Base-by-base conservation (phyloP, 2,113 vertebrate species). In the Eonycteris spelaea region DNA sequence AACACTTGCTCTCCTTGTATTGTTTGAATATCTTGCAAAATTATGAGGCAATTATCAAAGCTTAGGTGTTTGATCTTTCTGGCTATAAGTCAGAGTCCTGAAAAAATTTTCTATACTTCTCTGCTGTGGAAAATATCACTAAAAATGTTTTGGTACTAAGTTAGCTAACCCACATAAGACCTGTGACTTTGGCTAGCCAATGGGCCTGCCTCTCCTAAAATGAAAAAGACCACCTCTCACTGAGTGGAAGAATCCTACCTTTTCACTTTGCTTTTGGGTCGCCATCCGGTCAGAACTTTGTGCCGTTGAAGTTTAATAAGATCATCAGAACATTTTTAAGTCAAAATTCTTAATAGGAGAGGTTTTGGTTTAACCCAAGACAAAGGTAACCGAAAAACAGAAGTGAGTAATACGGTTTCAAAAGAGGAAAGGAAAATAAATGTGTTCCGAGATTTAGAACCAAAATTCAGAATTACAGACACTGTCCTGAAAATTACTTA, bases 341-440 rank as follows among this genome's bases (percentile, higher is more conserved):
- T 45, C 63, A 74, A 90, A 61, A 59, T 40, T 67, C 67, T 88
- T 83, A 26, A 48, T 28, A 59, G 45, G 38, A 94, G 45, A 63
- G 26, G 45, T 22, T 91, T 96, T 90, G 71, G 65, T 94, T 97
- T 48, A 86, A 89, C 43, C 51, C 63, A 92, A 95, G 61, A 21
- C 55, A 90, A 86, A 96, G 71, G 68, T 61, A 94, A 90, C 35
- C 6, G 19, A 93, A 94, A 96, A 87, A 55, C 84, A 90, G 93
- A 96, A 97, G 86, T 83, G 61, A 90, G 51, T 61, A 94, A 65
- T 3, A 38, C 3, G 70, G 12, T 51, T 55, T 92, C 68, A 92
- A 96, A 97, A 97, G 92, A 97, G 96, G 96, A 97, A 95, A 95
- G 55, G 96, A 97, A 97, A 97, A 95, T 79, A 55, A 91, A 90